Evolutionary conservation across 2,888 invertebrate species (phyloP), one percentile per base, ranked within the genome.

Genomic region (Dyspetes luteomarginatus): DNA sequence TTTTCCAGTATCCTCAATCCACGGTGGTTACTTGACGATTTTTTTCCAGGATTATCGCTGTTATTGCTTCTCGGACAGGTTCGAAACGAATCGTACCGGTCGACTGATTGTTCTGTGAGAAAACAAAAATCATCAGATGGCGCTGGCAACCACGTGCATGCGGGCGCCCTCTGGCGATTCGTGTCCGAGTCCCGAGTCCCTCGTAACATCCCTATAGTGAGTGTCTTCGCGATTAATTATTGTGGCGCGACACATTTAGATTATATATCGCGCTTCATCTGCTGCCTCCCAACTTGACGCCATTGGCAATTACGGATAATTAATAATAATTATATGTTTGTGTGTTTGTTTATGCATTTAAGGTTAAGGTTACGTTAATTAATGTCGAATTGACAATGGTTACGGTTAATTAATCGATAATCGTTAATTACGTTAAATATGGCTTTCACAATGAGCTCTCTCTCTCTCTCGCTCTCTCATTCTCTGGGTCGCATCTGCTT

Each of bases 191-290:
- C 82, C 88, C 88, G 87, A 89, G 89, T 89, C 88, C 65, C 64
- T 78, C 87, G 81, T 84, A 48, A 75, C 58, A 84, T 88, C 89
- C 90, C 88, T 48, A 36, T 85, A 91, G 91, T 91, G 89, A 90
- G 90, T 92, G 91, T 91, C 91, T 92, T 89, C 89, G 91, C 91
- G 91, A 89, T 89, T 87, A 85, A 86, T 88, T 84, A 85, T 85
- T 76, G 78, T 84, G 77, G 85, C 86, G 86, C 85, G 76, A 82
- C 83, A 83, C 81, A 82, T 76, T 84, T 85, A 82, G 52, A 58
- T 72, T 78, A 75, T 68, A 74, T 76, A 69, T 84, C 79, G 81
- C 79, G 77, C 75, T 62, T 55, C 76, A 62, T 45, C 60, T 64
- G 58, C 75, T 72, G 71, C 68, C 64, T 67, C 19, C 73, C 62